Percentiles rank a stretch among this genome's conserved stretches.
phyloP scores from a whole-genome alignment of 2,797 vertebrate species.

The Lepidocolaptes lacrymiger region DNA sequence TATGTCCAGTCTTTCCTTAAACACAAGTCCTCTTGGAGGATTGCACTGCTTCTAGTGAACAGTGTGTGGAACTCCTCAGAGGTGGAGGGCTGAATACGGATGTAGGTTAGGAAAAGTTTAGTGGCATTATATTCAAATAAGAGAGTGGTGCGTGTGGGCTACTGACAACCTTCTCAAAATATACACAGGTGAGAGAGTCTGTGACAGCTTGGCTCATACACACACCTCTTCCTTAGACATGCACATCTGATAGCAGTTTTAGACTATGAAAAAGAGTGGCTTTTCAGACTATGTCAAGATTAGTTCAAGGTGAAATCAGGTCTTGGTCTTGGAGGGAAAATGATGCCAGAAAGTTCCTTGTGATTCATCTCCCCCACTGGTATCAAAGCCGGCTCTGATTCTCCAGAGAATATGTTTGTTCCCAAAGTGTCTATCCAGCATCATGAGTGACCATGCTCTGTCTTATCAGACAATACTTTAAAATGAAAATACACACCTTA shows the following conservation, averaged over 20 bases:
- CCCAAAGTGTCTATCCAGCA: not conserved
- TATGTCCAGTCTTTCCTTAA: not conserved
- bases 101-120: not conserved
- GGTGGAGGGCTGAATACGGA: not conserved
- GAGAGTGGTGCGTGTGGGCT: not conserved
- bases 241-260: not conserved
- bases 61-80: not conserved
- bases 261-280: not conserved
- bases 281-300: not conserved
- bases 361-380: not conserved
- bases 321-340: not conserved
- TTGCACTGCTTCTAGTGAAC: not conserved
- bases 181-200: not conserved
- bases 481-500: not conserved
- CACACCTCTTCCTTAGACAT: not conserved
- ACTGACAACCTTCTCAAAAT: not conserved
- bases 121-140: not conserved
- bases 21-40: not conserved
- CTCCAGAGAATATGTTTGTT: fast-evolving
- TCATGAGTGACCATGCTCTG: not conserved
- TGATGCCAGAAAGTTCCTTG: not conserved
- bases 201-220: not conserved
- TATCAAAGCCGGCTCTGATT: not conserved
- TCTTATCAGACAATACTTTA: not conserved
- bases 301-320: not conserved